phyloP scores from a whole-genome alignment of 2,888 invertebrate species.

The Heliconius hortense region DNA sequence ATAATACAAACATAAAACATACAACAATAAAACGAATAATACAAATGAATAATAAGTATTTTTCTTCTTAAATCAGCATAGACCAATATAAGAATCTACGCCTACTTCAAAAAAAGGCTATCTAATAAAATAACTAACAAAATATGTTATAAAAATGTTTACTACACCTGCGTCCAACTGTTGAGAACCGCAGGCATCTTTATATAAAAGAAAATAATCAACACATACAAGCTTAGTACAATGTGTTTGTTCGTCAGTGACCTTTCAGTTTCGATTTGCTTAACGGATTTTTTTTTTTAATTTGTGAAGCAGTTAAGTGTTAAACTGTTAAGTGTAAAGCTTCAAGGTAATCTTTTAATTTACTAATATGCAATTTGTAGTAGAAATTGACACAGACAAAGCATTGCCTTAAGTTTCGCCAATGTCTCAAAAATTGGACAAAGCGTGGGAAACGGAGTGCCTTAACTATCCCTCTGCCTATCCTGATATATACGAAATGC shows the following conservation, averaged over 20 bases:
- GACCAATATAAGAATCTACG: too few relatives aligned
- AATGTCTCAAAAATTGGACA: not conserved
- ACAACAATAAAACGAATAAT: too few relatives aligned
- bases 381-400: not conserved
- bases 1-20: too few relatives aligned
- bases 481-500: not conserved
- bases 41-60: too few relatives aligned
- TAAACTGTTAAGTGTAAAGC: not conserved
- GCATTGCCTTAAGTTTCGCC: not conserved
- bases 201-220: constrained; percentile 31
- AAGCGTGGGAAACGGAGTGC: not conserved
- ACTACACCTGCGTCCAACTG: not conserved
- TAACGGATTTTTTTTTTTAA: not conserved
- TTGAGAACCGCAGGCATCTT: constrained; percentile 24
- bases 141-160: constrained; percentile 10
- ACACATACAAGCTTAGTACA: constrained; percentile 27
- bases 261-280: not conserved
- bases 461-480: not conserved
- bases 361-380: not conserved
- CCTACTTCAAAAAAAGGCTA: too few relatives aligned
- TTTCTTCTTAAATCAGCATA: too few relatives aligned
- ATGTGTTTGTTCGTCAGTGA: constrained; percentile 18
- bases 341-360: constrained; percentile 9
- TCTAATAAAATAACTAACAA: not conserved
- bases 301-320: not conserved